phyloP scores from a whole-genome alignment of 2,797 vertebrate species.

The Anguilla pacifica region DNA sequence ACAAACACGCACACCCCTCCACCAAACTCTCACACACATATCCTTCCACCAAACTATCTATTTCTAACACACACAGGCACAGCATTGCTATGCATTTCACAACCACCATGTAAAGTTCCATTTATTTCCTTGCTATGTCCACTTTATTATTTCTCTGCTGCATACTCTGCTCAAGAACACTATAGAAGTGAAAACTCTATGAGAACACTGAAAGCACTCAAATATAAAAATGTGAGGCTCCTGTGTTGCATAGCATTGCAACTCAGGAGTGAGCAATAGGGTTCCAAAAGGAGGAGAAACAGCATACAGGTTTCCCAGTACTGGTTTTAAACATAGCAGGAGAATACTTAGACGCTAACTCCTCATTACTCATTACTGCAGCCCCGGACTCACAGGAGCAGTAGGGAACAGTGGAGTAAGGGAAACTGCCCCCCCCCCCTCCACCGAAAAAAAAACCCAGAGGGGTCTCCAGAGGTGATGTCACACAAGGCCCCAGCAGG shows the following conservation, averaged over 20 bases:
- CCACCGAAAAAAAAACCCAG: neutral
- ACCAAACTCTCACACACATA: neutral
- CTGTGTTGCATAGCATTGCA: neutral
- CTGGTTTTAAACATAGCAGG: neutral
- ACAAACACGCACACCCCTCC: neutral
- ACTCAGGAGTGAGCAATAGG: neutral
- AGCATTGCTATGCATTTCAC: slow-evolving; percentile 15
- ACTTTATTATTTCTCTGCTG: no score
- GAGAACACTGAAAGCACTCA: neutral
- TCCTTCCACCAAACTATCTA: no score
- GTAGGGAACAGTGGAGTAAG: neutral
- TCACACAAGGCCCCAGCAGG: neutral
- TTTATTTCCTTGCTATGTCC: neutral
- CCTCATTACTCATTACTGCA: neutral
- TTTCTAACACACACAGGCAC: neutral
- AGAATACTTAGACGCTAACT: neutral
- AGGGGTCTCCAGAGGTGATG: neutral
- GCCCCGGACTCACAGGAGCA: neutral
- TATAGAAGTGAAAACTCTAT: no score
- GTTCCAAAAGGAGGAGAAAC: neutral
- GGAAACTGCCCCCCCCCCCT: neutral
- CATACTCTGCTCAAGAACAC: no score
- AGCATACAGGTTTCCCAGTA: neutral
- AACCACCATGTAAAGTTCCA: neutral
- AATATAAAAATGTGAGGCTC: neutral